Evolutionary conservation across 2,888 invertebrate genomes (phyloP).

Genomic region (Thereva nobilitata): DNA sequence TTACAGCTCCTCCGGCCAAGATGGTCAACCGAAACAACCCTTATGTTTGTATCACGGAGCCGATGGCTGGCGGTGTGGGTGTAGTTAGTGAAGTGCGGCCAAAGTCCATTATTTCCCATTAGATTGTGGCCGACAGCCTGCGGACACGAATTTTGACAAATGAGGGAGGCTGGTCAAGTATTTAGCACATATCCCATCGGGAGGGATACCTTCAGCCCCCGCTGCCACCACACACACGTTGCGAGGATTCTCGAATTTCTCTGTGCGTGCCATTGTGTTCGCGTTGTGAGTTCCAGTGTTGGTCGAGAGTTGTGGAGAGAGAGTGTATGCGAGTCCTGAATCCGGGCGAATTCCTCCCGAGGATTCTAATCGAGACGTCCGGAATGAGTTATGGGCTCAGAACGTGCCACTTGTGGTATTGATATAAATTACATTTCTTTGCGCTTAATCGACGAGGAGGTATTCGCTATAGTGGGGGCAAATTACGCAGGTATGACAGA

Average conservation of each 20-base stretch:
- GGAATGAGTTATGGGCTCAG: conserved; percentile 30
- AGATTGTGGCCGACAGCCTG: conserved; percentile 30
- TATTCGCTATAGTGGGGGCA: conserved; percentile 20
- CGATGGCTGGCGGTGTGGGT: not conserved
- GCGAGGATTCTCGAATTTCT: conserved; percentile 19
- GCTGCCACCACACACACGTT: not conserved
- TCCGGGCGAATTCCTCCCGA: conserved; percentile 27
- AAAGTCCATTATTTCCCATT: conserved; percentile 36
- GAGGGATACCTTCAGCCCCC: conserved; percentile 15
- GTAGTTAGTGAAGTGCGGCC: not conserved
- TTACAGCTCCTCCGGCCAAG: conserved; percentile 17
- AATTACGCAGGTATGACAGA: conserved; percentile 33
- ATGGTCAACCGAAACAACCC: conserved; percentile 32
- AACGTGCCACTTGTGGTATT: conserved; percentile 21
- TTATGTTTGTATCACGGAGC: conserved; percentile 18
- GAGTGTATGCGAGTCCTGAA: not conserved
- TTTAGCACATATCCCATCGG: conserved; percentile 30
- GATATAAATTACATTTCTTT: conserved; percentile 35
- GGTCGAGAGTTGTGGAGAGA: conserved; percentile 17
- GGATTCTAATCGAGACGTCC: conserved; percentile 35
- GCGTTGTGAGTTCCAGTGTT: not conserved
- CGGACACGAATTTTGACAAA: conserved; percentile 37
- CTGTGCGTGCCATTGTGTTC: conserved; percentile 33
- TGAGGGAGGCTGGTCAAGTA: conserved; percentile 37
- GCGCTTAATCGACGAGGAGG: conserved; percentile 30